Evolutionary conservation across 2,888 invertebrate species (phyloP).

Genomic region (Drosophila pseudotakahashii): DNA sequence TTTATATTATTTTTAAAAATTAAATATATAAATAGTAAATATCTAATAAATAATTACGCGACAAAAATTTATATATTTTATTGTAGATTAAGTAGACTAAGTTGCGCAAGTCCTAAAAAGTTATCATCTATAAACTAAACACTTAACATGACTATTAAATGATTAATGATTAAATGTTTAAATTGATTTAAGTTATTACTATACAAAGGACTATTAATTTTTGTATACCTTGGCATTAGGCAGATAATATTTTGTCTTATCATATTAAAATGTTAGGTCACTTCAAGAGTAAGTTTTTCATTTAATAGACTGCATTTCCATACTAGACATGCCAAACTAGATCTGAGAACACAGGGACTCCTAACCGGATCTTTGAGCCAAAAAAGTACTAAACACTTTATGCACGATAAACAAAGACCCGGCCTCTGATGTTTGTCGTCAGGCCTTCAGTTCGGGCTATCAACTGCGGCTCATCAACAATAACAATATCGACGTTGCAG

Average conservation of each 20-base stretch:
- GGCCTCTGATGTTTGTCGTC: constrained; percentile 66
- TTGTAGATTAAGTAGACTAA: too few species aligned
- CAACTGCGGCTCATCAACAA: constrained; percentile 75
- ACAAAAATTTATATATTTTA: too few species aligned
- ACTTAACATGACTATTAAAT: too few species aligned
- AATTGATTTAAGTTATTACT: not conserved
- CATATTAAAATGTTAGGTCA: not conserved
- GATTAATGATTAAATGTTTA: too few species aligned
- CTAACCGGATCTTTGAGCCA: not conserved
- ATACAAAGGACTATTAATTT: not conserved
- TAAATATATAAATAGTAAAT: too few species aligned
- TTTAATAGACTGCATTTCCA: not conserved
- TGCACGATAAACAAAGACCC: constrained; percentile 74
- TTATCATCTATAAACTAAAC: too few species aligned
- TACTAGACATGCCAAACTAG: not conserved
- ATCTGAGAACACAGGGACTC: not conserved
- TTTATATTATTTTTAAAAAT: too few species aligned
- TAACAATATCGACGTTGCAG: constrained; percentile 73
- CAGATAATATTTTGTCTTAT: not conserved
- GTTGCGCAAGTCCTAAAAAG: too few species aligned
- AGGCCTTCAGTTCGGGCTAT: constrained; percentile 56
- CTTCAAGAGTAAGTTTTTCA: too few species aligned
- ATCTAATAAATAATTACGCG: too few species aligned
- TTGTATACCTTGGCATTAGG: not conserved
- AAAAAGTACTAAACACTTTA: constrained; percentile 68